Evolutionary conservation across 2,888 invertebrate genomes (phyloP).

Genomic region (Agrochola macilenta): DNA sequence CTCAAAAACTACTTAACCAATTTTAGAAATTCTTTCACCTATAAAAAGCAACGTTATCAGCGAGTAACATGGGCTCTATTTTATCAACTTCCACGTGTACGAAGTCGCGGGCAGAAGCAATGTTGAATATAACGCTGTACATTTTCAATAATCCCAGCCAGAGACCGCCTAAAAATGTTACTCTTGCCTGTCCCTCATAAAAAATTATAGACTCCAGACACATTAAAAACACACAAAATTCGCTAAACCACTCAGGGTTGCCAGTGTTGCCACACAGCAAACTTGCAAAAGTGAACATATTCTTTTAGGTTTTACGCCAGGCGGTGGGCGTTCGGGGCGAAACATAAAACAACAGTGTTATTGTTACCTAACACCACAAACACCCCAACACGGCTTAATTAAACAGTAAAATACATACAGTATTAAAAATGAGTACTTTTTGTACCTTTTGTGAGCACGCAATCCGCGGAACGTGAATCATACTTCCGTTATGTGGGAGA

Average conservation of each 20-base stretch:
- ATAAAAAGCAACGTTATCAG: too few species aligned
- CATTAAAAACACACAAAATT: constrained; percentile 35
- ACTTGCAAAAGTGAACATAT: constrained; percentile 40
- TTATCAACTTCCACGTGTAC: too few species aligned
- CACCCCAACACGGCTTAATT: constrained; percentile 57
- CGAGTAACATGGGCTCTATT: too few species aligned
- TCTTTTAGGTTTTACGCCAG: constrained; percentile 35
- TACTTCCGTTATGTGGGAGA: constrained; percentile 24
- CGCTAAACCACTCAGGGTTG: constrained; percentile 26
- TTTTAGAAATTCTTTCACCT: too few species aligned
- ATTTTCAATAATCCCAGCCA: constrained; percentile 1
- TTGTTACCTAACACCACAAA: constrained; percentile 45
- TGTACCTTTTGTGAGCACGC: constrained; percentile 47
- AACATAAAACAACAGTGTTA: constrained; percentile 53
- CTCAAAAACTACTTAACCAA: too few species aligned
- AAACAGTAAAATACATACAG: constrained; percentile 54
- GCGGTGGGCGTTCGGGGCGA: constrained; percentile 14
- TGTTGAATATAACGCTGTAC: not conserved
- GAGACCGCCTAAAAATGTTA: not conserved
- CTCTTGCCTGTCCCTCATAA: constrained; percentile 8
- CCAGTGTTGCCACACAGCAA: constrained; percentile 12
- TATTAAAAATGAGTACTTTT: constrained; percentile 45
- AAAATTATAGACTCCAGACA: constrained; percentile 38
- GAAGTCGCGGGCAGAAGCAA: too few species aligned
- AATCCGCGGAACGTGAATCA: constrained; percentile 29